Evolutionary conservation across 2,888 invertebrate species (phyloP).

Genomic region (Andrena bicolor): DNA sequence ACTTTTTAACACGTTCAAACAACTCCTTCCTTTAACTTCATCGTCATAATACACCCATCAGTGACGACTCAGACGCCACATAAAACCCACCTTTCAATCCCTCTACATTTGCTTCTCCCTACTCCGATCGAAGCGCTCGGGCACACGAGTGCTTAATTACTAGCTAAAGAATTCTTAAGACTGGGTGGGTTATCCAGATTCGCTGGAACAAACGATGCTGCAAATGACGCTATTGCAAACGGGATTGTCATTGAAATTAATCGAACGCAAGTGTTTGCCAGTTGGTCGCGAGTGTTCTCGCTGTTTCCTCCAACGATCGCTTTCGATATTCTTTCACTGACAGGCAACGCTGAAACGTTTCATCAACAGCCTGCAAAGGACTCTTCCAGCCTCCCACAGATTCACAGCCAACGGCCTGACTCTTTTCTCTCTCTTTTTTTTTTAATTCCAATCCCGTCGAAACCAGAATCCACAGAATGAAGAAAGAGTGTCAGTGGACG

Average conservation of each 20-base stretch:
- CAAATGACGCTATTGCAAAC: background rate
- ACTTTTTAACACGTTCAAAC: constrained; percentile 33
- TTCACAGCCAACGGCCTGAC: background rate
- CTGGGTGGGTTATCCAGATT: background rate
- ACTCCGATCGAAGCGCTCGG: too few relatives aligned
- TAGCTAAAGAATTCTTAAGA: background rate
- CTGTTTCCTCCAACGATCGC: background rate
- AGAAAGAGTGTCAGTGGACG: background rate
- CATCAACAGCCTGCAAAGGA: constrained; percentile 6
- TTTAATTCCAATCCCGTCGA: constrained; percentile 1
- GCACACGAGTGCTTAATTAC: constrained; percentile 22
- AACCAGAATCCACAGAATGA: background rate
- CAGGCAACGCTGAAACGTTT: background rate
- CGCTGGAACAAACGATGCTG: background rate
- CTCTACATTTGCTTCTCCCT: too few relatives aligned
- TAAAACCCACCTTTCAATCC: too few relatives aligned
- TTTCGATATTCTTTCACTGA: background rate
- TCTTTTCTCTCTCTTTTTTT: too few relatives aligned
- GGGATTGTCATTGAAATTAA: background rate
- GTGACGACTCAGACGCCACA: too few relatives aligned
- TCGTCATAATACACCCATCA: too few relatives aligned
- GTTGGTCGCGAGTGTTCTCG: background rate
- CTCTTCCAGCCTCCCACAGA: background rate
- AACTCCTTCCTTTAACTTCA: background rate
- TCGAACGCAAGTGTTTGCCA: background rate